These are phyloP conservation scores for Hepsetus odoe DNA, from an alignment of 2,113 vertebrate genomes.

Conservation along the genomic window DNA sequence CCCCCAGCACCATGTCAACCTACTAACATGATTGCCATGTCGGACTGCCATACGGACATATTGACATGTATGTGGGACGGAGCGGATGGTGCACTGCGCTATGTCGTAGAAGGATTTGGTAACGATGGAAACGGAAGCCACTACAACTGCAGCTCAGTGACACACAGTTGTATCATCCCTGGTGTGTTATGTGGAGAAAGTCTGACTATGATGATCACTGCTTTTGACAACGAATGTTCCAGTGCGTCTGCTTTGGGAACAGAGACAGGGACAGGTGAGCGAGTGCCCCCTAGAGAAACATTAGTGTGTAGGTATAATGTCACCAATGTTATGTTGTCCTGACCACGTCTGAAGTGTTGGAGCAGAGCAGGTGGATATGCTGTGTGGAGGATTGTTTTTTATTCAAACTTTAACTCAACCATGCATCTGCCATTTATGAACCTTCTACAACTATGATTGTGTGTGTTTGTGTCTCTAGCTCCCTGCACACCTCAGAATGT, in stretches of 20 bases:
- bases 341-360: too few relatives aligned
- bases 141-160: constrained; percentile 73
- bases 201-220: constrained; percentile 69
- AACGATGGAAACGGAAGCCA: constrained; percentile 56
- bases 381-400: too few relatives aligned
- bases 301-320: too few relatives aligned
- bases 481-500: constrained; percentile 72
- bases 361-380: too few relatives aligned
- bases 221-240: constrained; percentile 71
- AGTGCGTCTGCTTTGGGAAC: constrained; percentile 62
- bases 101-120: constrained; percentile 70
- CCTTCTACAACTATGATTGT: too few relatives aligned
- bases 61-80: constrained; percentile 72
- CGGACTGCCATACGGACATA: constrained; percentile 61
- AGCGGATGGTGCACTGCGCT: constrained; percentile 68
- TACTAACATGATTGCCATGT: constrained; percentile 61
- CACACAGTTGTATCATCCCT: constrained; percentile 72
- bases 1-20: constrained; percentile 77
- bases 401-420: too few relatives aligned
- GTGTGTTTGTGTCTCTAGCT: constrained; percentile 56
- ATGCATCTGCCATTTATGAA: too few relatives aligned
- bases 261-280: constrained; percentile 72
- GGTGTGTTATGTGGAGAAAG: constrained; percentile 73
- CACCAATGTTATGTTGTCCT: too few relatives aligned
- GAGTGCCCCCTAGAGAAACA: neutral